Conservation (phyloP, 2,888 invertebrate genomes). For the Tryphoninae sp. region DNA sequence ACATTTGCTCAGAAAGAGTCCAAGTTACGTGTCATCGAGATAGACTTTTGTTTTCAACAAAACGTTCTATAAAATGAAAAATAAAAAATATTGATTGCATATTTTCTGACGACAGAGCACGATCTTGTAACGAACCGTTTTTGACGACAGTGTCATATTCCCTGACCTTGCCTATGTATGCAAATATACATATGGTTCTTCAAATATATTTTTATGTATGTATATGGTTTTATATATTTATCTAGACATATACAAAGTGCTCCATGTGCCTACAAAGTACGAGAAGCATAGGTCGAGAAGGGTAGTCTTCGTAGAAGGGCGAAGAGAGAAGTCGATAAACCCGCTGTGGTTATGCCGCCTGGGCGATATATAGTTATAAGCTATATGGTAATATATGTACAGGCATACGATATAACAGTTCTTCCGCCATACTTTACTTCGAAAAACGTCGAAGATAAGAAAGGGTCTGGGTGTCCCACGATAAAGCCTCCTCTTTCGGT, state of each 20-base stretch:
- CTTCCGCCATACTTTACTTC: constrained; percentile 45
- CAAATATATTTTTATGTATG: constrained; percentile 2
- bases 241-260: not conserved
- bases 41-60: too few relatives aligned
- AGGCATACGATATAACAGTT: constrained; percentile 1
- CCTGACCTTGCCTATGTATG: not conserved
- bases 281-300: constrained; percentile 22
- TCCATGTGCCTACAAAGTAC: not conserved
- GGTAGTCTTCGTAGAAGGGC: constrained; percentile 24
- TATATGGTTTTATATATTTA: not conserved
- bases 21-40: too few relatives aligned
- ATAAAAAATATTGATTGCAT: too few relatives aligned
- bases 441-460: constrained; percentile 62
- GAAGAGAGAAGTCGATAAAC: constrained; percentile 50
- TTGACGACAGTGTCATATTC: too few relatives aligned
- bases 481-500: constrained; percentile 47
- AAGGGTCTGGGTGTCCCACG: constrained; percentile 51
- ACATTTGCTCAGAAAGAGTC: too few relatives aligned
- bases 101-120: too few relatives aligned
- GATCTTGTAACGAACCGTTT: too few relatives aligned
- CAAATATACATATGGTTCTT: not conserved
- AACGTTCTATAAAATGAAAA: too few relatives aligned
- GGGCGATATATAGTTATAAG: not conserved
- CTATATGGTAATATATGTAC: constrained; percentile 1
- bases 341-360: constrained; percentile 13